Evolutionary conservation across 2,888 invertebrate species (phyloP), one percentile per base, ranked within the genome.

Genomic region (Phlogophora meticulosa): DNA sequence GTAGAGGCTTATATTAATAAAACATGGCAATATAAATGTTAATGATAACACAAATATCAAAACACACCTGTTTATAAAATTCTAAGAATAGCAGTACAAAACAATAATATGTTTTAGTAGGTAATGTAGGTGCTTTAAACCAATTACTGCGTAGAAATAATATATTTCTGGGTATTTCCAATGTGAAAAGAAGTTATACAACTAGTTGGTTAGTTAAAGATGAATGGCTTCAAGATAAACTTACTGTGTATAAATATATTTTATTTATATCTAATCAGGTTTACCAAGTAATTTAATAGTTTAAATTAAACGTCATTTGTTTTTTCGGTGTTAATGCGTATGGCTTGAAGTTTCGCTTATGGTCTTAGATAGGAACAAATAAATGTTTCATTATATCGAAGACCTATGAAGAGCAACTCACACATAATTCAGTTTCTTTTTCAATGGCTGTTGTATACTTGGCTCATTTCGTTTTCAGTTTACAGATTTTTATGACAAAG

Each of bases 131-230:
- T n/a, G n/a, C n/a, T n/a, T n/a, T n/a, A n/a, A n/a, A n/a, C n/a
- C n/a, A 13, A 7, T 1, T 42, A 34, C 3, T 66, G 32, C 40
- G 40, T 13, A 13, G 9, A 13, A 66, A 38, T 46, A 67, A 20
- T 40, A 5, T 34, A 13, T 20, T 2, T 34, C 17, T 22, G 34
- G 66, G 24, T 13, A 42, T 68, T 68, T 68, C 48, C 42, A 34
- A 42, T n/a, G n/a, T 20, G 1, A 59, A 3, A 7, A 46, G 34
- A 20, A 20, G 22, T 52, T 22, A 10, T 3, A 13, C 34, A 7
- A 34, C 24, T 11, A 22, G 38, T 64, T 24, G 45, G 15, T 34
- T 34, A 1, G 10, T 48, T 24, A 24, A 15, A 24, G n/a, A 52
- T 36, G 5, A 49, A 49, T 20, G 7, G 3, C 11, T 40, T 32